Evolutionary conservation across 2,113 vertebrate species (phyloP).

Genomic region (Leptocoma aspasia): DNA sequence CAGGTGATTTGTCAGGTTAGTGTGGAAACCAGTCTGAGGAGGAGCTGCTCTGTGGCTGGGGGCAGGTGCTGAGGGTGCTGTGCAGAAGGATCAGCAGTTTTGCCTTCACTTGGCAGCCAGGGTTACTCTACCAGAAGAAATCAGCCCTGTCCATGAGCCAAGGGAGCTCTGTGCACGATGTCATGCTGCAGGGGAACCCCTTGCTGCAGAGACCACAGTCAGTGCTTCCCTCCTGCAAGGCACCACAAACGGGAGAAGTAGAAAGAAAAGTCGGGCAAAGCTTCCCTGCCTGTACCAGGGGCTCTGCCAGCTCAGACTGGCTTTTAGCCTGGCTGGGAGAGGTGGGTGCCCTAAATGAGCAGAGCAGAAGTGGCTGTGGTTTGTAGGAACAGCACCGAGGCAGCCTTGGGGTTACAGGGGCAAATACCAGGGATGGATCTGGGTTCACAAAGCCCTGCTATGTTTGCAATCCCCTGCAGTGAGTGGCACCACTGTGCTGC

Average conservation of each 20-base stretch:
- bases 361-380: not conserved
- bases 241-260: not conserved
- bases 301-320: fast-evolving
- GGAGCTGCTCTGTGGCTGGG: not conserved
- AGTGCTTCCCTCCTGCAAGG: not conserved
- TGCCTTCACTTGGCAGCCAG: not conserved
- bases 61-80: not conserved
- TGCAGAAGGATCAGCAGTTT: not conserved
- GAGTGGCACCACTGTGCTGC: not conserved
- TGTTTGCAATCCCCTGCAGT: fast-evolving
- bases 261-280: not conserved
- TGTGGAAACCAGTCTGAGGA: not conserved
- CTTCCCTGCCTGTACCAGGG: not conserved
- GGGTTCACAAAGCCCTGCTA: fast-evolving
- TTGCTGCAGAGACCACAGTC: not conserved
- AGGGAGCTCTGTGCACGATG: not conserved
- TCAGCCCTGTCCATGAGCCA: not conserved
- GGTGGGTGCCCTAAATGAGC: not conserved
- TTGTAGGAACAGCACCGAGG: not conserved
- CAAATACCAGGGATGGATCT: not conserved
- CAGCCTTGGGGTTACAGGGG: not conserved
- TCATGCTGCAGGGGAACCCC: conserved; percentile 39
- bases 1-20: not conserved
- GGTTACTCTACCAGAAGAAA: conserved; percentile 46
- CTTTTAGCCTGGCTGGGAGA: not conserved